Evolutionary conservation across 2,888 invertebrate genomes (phyloP).

Genomic region (Poecilus cupreus): DNA sequence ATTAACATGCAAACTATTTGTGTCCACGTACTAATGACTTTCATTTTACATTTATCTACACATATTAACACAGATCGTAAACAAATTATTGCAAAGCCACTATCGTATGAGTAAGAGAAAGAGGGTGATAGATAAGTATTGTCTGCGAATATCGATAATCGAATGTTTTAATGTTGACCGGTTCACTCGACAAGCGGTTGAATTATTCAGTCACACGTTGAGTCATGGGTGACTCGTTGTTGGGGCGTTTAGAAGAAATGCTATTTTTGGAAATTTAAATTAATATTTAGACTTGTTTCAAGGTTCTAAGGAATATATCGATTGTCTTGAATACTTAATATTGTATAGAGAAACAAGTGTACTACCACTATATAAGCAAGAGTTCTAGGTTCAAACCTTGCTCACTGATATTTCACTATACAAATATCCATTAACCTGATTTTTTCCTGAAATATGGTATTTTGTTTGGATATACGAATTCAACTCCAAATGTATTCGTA

Average conservation of each 20-base stretch:
- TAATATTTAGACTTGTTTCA: not conserved
- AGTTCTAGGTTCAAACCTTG: too few species aligned
- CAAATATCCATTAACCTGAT: too few species aligned
- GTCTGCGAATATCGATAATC: not conserved
- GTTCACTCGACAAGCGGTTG: not conserved
- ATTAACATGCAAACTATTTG: slow-evolving; percentile 6
- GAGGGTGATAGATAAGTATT: not conserved
- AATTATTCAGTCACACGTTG: not conserved
- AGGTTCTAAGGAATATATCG: not conserved
- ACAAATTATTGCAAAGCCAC: not conserved
- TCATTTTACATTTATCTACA: too few species aligned
- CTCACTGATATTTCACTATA: too few species aligned
- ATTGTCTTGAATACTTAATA: too few species aligned
- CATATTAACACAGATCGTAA: not conserved
- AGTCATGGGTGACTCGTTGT: not conserved
- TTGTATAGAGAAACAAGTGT: too few species aligned
- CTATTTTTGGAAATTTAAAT: not conserved
- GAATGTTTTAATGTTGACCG: not conserved
- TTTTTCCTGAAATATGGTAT: too few species aligned
- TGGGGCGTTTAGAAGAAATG: not conserved
- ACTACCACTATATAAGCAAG: too few species aligned
- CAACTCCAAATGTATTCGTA: too few species aligned
- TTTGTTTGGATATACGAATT: too few species aligned
- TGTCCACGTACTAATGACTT: not conserved
- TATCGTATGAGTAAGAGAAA: too few species aligned